Conservation (phyloP, 1,140 invertebrate genomes). For the Myzus persicae region DNA sequence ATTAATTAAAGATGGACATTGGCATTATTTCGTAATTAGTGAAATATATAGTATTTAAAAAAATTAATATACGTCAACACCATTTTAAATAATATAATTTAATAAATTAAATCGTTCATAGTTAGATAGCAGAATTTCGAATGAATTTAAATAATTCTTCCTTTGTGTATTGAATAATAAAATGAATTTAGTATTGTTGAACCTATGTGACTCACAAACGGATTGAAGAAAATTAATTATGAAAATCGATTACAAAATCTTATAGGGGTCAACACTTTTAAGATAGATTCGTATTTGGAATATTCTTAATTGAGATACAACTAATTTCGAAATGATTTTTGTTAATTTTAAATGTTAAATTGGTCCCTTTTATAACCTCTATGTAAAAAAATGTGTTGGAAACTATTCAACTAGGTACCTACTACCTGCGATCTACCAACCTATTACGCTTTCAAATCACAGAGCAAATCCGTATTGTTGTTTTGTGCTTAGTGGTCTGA, state of each 20-base stretch:
- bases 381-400: not conserved
- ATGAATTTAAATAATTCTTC: not conserved
- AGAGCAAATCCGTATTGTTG: not conserved
- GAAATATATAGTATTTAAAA: not conserved
- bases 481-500: not conserved
- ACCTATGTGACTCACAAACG: not conserved
- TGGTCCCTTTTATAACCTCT: not conserved
- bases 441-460: not conserved
- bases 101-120: not conserved
- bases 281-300: not conserved
- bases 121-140: not conserved
- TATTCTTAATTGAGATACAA: not conserved
- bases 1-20: not conserved
- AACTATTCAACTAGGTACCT: not conserved
- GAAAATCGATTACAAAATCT: not conserved
- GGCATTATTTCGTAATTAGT: not conserved
- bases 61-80: not conserved
- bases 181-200: not conserved
- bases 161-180: not conserved
- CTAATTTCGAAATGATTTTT: not conserved
- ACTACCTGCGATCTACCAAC: too few species aligned
- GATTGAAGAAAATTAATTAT: not conserved
- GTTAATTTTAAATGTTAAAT: too few species aligned
- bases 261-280: not conserved
- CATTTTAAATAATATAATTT: not conserved